These are phyloP conservation scores for Tachuris rubrigastra DNA, from an alignment of 2,113 vertebrate species.

Conservation along the genomic window DNA sequence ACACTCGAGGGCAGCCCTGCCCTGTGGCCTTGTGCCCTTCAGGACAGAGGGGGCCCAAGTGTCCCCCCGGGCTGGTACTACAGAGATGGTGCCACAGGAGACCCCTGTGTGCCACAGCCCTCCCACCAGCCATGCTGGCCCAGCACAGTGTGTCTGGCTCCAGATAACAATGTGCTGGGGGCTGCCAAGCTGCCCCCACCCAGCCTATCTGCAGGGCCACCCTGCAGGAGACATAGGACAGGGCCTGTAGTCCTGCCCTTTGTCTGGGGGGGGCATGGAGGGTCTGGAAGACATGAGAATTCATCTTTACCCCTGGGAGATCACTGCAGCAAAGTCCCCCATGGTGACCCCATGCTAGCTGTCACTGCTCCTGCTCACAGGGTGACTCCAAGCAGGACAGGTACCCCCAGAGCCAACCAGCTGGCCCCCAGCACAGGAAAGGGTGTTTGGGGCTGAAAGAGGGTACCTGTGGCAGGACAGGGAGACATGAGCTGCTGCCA, in stretches of 20 bases:
- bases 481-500: neutral
- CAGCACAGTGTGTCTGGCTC: rapidly evolving
- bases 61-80: neutral
- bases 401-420: neutral
- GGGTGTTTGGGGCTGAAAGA: rapidly evolving
- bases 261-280: neutral
- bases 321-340: neutral
- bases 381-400: neutral
- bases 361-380: neutral
- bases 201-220: neutral
- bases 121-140: neutral
- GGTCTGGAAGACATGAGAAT: rapidly evolving
- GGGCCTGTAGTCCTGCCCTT: neutral
- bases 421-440: rapidly evolving
- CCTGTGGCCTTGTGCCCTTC: neutral
- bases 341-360: rapidly evolving
- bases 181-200: neutral
- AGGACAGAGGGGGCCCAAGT: rapidly evolving
- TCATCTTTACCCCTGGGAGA: rapidly evolving
- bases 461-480: neutral
- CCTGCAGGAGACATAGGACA: rapidly evolving
- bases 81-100: neutral
- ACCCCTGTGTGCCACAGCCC: neutral
- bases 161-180: neutral
- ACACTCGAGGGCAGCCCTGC: rapidly evolving